Percentiles rank a stretch among this genome's conserved stretches.
Evolutionary conservation across 2,888 invertebrate genomes (phyloP).

Genomic region (Pseudoips prasinana): DNA sequence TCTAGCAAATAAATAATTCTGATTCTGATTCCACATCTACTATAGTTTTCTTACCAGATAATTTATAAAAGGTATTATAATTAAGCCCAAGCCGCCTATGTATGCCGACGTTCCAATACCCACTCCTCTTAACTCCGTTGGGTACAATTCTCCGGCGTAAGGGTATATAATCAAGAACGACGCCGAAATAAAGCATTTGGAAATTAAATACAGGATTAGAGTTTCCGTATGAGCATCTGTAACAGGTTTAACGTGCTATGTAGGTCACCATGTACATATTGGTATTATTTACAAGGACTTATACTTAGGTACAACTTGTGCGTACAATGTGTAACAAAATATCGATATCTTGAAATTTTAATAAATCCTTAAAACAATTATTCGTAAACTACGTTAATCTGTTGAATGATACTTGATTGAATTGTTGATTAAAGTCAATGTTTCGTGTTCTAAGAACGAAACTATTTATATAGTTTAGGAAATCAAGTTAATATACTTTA

Average conservation of each 20-base stretch:
- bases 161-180: constrained; percentile 96
- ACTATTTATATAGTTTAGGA: too few relatives aligned
- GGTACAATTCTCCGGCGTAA: constrained; percentile 95
- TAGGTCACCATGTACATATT: constrained; percentile 14
- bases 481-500: too few relatives aligned
- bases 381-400: too few relatives aligned
- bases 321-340: too few relatives aligned
- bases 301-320: too few relatives aligned
- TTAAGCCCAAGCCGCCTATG: constrained; percentile 93
- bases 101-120: constrained; percentile 96
- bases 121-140: constrained; percentile 93
- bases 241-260: constrained; percentile 33
- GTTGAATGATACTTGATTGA: too few relatives aligned
- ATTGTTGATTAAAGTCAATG: too few relatives aligned
- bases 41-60: constrained; percentile 86
- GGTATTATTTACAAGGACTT: constrained; percentile 20
- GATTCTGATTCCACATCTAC: too few relatives aligned
- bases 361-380: too few relatives aligned
- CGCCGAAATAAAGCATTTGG: constrained; percentile 94
- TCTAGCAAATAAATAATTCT: too few relatives aligned
- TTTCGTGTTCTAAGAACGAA: too few relatives aligned
- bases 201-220: constrained; percentile 88
- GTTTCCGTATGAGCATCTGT: constrained; percentile 89
- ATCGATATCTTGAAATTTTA: too few relatives aligned
- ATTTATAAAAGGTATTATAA: constrained; percentile 94